These are phyloP conservation scores for Lacanobia oleracea DNA, from an alignment of 2,888 invertebrate species.

Conservation along the genomic window DNA sequence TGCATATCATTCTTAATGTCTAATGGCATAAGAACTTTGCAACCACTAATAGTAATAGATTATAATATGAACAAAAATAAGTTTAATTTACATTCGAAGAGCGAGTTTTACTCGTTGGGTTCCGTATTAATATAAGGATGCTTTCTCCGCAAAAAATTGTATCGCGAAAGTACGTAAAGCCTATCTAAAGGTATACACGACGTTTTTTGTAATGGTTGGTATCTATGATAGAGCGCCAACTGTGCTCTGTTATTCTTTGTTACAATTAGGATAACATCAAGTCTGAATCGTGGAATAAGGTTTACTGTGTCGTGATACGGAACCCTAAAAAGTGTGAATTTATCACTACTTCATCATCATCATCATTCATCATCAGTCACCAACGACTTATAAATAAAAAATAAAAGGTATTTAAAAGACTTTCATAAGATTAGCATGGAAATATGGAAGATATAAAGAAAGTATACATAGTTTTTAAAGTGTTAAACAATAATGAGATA, in stretches of 20 bases:
- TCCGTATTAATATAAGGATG: slow-evolving; percentile 30
- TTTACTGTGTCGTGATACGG: slow-evolving; percentile 22
- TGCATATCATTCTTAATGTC: slow-evolving; percentile 55
- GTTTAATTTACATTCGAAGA: slow-evolving; percentile 46
- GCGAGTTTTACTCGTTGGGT: slow-evolving; percentile 62
- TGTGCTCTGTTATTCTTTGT: not conserved
- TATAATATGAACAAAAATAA: slow-evolving; percentile 38
- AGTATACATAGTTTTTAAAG: slow-evolving; percentile 48
- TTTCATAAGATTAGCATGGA: slow-evolving; percentile 46
- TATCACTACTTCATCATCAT: slow-evolving; percentile 24
- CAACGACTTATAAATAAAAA: slow-evolving; percentile 34
- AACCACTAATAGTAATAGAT: slow-evolving; percentile 51
- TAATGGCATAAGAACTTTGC: slow-evolving; percentile 62
- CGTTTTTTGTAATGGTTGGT: not conserved
- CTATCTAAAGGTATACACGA: too few species aligned
- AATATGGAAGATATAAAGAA: slow-evolving; percentile 58
- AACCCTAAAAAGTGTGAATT: slow-evolving; percentile 32
- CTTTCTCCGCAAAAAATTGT: not conserved
- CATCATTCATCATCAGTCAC: slow-evolving; percentile 37
- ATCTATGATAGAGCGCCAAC: too few species aligned
- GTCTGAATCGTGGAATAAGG: not conserved
- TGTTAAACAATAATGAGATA: slow-evolving; percentile 56
- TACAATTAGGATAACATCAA: not conserved
- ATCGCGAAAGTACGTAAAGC: not conserved
- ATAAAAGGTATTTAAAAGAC: slow-evolving; percentile 32